A percentile compares a stretch with the other conserved stretches of the same genome.
Evolutionary conservation across 2,797 vertebrate genomes (phyloP).

Genomic region (Dermochelys coriacea): DNA sequence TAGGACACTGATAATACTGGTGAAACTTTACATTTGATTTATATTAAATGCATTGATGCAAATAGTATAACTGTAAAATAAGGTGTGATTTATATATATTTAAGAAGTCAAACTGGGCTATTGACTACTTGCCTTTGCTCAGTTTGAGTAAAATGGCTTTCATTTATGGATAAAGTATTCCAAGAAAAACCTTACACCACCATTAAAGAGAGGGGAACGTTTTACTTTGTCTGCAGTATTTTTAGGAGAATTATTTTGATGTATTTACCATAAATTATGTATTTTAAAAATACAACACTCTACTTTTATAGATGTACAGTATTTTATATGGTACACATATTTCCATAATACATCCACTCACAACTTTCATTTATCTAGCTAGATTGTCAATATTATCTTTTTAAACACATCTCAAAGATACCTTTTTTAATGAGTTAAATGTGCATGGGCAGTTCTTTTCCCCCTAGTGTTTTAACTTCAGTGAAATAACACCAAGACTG

Average conservation of each 20-base stretch:
- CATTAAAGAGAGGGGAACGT: constrained; percentile 8
- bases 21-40: background rate
- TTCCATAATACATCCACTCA: background rate
- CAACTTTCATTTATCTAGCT: background rate
- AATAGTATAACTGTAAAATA: constrained; percentile 43
- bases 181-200: constrained; percentile 18
- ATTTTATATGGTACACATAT: constrained; percentile 40
- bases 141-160: constrained; percentile 9
- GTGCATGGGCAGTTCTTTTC: background rate
- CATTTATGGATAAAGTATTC: constrained; percentile 22
- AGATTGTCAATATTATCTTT: background rate
- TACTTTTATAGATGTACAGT: constrained; percentile 52
- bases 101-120: constrained; percentile 7
- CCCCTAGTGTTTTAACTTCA: background rate
- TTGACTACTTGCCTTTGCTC: constrained; percentile 3
- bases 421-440: background rate
- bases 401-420: background rate
- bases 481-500: background rate
- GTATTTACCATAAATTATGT: constrained; percentile 54
- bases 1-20: fast-evolving
- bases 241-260: constrained; percentile 66
- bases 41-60: constrained; percentile 31
- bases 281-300: constrained; percentile 61
- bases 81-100: background rate
- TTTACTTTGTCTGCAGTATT: constrained; percentile 53